A percentile compares a stretch with the other conserved stretches of the same genome.
phyloP scores from a whole-genome alignment of 2,888 invertebrate genomes.

The Parnassius apollo region DNA sequence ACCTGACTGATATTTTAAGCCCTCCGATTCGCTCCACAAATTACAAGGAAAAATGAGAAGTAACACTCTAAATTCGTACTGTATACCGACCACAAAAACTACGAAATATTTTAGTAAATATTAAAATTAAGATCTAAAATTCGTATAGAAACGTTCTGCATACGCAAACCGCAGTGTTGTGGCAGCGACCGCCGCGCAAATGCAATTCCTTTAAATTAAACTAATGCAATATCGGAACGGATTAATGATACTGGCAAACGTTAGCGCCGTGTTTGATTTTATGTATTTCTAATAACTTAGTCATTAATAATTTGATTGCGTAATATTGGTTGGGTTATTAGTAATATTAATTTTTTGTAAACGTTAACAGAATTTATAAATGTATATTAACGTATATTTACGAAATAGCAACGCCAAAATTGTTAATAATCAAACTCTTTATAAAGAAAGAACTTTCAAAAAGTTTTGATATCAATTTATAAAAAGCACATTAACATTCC shows the following conservation, averaged over 20 bases:
- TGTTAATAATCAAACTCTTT: too few relatives aligned
- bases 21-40: slow-evolving; percentile 14
- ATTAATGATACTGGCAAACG: slow-evolving; percentile 36
- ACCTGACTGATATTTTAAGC: too few relatives aligned
- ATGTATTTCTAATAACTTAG: slow-evolving; percentile 17
- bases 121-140: slow-evolving; percentile 44
- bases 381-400: too few relatives aligned
- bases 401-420: too few relatives aligned
- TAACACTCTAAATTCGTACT: slow-evolving; percentile 25
- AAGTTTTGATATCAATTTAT: too few relatives aligned
- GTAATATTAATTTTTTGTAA: neutral
- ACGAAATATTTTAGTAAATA: slow-evolving; percentile 45
- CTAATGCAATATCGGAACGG: slow-evolving; percentile 47
- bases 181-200: slow-evolving; percentile 43
- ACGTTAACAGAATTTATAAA: too few relatives aligned
- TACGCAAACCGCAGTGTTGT: slow-evolving; percentile 50
- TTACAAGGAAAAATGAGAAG: slow-evolving; percentile 26
- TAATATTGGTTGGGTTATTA: neutral
- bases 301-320: slow-evolving; percentile 1
- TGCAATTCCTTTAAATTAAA: slow-evolving; percentile 59
- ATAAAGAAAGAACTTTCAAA: too few relatives aligned
- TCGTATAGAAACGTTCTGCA: slow-evolving; percentile 38
- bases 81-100: slow-evolving; percentile 33
- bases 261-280: slow-evolving; percentile 34
- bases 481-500: too few relatives aligned